Evolutionary conservation across 2,888 invertebrate genomes (phyloP), one percentile per base, ranked within the genome.

Genomic region (Chloromyia formosa): DNA sequence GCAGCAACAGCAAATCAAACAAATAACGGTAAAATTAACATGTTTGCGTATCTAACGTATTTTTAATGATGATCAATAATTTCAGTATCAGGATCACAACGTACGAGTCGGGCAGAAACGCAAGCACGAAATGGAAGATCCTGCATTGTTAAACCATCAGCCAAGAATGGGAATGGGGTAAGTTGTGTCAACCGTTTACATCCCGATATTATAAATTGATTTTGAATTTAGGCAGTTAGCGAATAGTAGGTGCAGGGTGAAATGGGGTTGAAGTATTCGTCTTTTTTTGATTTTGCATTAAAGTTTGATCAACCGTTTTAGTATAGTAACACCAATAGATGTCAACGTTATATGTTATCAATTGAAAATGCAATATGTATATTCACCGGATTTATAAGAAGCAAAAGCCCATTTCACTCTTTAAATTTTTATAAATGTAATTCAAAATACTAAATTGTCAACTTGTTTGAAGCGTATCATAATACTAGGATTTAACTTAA

Each of bases 121-220:
- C 3, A 77, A 77, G 61, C 64, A 75, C 22, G 78, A 78, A 9
- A 77, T 76, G n/a, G 78, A 79, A 27, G 76, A 77, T 53, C 22
- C 49, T 7, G 66, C 71, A n/a, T 64, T 73, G 9, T 27, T 74
- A 2, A 76, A 71, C 75, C 60, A 77, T 53, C 77, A 73, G 27
- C 77, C 78, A 35, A 74, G 78, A 73, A 76, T 78, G 71, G 79
- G 79, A 76, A 78, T 79, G 78, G 79, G 79, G 78, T 79, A 76
- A 79, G 79, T n/a, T 62, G 42, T 49, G 18, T 18, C 42, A 12
- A 9, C 7, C 42, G 5, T 42, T 42, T 9, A 42, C 12, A 12
- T 42, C 42, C 12, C 42, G 42, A 42, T 42, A 9, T 42, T 9
- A 9, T 42, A 42, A 12, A 12, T 42, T 42, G 12, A 12, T 9